Evolutionary conservation across 1,140 invertebrate species (phyloP), one percentile per base, ranked within the genome.

Genomic region (Samia ricini): DNA sequence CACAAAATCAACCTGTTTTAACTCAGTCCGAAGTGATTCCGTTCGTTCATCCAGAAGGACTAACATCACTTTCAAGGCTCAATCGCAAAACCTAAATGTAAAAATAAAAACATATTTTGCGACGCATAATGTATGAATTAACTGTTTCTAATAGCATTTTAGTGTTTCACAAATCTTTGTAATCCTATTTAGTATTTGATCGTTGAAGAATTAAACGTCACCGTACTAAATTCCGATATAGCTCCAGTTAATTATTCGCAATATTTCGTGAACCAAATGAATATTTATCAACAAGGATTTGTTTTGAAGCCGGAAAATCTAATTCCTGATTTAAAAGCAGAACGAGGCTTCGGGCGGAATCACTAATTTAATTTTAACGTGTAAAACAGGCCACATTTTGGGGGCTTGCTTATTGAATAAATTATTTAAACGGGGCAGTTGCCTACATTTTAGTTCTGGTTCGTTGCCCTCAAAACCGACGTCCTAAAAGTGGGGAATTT

Each of bases 351-450:
- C 52, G 29, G 54, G 42, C 52, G 21, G 66, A 64, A 61, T 62
- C 64, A 56, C 68, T 66, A 60, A 71, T 71, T 68, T 71, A 62
- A 68, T 71, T 63, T 71, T 63, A 57, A 66, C 59, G 61, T 63
- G 65, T 56, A 66, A 72, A 69, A 64, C 67, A 63, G 57, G 57
- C 60, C 33, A 42, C 33, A 42, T 15, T 55, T 65, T 66, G 71
- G 63, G 64, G 58, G 29, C 60, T 23, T 66, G 52, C 61, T 61
- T 70, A 64, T 66, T 63, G 61, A 70, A 66, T 66, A 66, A 66
- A 61, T 66, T 66, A 66, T 66, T 66, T 57, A 61, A 59, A 56
- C 51, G 51, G n/a, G 51, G 51, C 51, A 52, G 51, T 52, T 52
- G 56, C 64, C 60, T 60, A 64, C 58, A 24, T 60, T 64, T 64